Percentiles rank a stretch among this genome's conserved stretches.
phyloP scores from a whole-genome alignment of 2,888 invertebrate species.

The Lottia scabra region DNA sequence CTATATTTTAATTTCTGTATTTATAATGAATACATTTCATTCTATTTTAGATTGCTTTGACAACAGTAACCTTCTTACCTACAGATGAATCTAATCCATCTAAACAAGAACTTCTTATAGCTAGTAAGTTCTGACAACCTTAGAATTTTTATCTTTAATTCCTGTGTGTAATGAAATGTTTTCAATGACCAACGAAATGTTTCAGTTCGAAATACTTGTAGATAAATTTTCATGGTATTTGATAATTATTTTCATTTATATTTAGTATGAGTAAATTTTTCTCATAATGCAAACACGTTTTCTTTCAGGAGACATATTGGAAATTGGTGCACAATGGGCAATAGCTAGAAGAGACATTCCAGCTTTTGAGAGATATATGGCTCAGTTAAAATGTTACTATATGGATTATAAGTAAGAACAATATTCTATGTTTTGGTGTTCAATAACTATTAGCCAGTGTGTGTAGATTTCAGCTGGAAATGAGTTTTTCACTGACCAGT shows the following conservation, averaged over 20 bases:
- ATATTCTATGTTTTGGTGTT: too few species aligned
- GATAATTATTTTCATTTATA: too few species aligned
- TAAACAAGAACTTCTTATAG: slow-evolving; percentile 82
- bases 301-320: slow-evolving; percentile 83
- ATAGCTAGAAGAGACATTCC: slow-evolving; percentile 92
- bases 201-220: too few species aligned
- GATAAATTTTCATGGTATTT: too few species aligned
- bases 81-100: slow-evolving; percentile 81
- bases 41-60: slow-evolving; percentile 81
- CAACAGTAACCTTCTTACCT: slow-evolving; percentile 86
- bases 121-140: slow-evolving; percentile 73
- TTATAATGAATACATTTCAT: slow-evolving; percentile 1
- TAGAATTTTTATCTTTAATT: too few species aligned
- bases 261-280: not conserved
- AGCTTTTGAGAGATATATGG: slow-evolving; percentile 96
- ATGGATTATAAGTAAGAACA: slow-evolving; percentile 85
- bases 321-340: slow-evolving; percentile 96
- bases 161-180: too few species aligned
- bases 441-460: too few species aligned
- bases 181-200: too few species aligned
- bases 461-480: too few species aligned
- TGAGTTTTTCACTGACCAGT: too few species aligned
- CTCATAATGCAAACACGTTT: slow-evolving; percentile 11
- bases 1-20: not conserved
- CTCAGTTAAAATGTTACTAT: slow-evolving; percentile 97